phyloP scores from a whole-genome alignment of 1,140 invertebrate species.

The Mizuhopecten yessoensis region DNA sequence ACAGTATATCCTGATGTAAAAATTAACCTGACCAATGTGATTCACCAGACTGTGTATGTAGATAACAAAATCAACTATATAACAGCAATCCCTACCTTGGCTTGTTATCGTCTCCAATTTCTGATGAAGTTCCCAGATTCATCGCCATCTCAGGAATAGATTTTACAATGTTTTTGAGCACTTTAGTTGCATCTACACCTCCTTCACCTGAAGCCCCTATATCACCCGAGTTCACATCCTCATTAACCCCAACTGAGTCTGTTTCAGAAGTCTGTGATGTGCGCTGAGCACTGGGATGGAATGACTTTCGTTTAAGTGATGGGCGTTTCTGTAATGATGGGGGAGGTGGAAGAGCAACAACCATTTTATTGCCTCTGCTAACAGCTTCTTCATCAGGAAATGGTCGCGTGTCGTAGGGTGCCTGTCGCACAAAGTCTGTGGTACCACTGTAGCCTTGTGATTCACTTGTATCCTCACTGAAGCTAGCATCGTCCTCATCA shows the following conservation, averaged over 20 bases:
- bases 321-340: constrained; percentile 15
- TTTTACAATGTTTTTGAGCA: constrained; percentile 30
- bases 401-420: neutral
- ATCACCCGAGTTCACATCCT: neutral
- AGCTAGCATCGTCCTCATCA: neutral
- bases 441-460: neutral
- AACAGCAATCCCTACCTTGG: neutral
- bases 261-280: neutral
- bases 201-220: neutral
- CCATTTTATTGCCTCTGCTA: neutral
- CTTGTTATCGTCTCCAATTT: constrained; percentile 24
- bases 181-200: neutral
- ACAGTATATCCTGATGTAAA: neutral
- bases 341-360: neutral
- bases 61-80: neutral
- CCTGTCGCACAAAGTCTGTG: constrained; percentile 24
- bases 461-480: constrained; percentile 5
- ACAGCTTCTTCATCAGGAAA: neutral
- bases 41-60: neutral
- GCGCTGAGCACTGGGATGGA: neutral
- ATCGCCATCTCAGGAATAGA: constrained; percentile 16
- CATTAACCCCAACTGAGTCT: neutral
- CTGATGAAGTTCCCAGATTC: neutral
- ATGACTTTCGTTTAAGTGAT: neutral
- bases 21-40: constrained; percentile 21